These are phyloP conservation scores for Mionectes olivaceus DNA, from an alignment of 2,797 vertebrate species.

Conservation along the genomic window DNA sequence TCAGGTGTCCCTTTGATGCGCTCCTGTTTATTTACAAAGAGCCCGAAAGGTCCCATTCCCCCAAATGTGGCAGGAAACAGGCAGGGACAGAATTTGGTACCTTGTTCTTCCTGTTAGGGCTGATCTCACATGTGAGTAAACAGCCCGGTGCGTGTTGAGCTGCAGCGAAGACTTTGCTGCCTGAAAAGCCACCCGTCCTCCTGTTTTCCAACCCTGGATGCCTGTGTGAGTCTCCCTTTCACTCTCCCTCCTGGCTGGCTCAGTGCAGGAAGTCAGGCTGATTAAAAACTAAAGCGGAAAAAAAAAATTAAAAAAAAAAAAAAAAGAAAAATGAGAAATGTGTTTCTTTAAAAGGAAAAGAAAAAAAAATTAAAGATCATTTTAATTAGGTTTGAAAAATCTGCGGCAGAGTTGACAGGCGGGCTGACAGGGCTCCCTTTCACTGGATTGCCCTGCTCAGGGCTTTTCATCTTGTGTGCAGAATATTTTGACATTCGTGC, in stretches of 20 bases:
- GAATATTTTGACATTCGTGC: conserved; percentile 72
- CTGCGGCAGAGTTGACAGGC: conserved; percentile 12
- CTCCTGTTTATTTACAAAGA: conserved; percentile 61
- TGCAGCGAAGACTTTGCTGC: neutral
- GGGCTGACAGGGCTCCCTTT: conserved; percentile 67
- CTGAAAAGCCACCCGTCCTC: neutral
- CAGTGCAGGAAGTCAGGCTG: conserved; percentile 39
- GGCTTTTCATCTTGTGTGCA: conserved; percentile 33
- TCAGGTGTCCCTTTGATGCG: conserved; percentile 61
- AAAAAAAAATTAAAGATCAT: conserved; percentile 45
- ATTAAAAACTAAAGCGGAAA: neutral
- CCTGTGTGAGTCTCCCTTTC: neutral
- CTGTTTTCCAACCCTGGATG: neutral
- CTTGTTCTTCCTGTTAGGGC: conserved; percentile 39
- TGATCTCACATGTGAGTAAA: conserved; percentile 21
- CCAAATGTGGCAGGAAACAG: conserved; percentile 55
- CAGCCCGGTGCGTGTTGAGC: neutral
- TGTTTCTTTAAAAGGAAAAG: conserved; percentile 9
- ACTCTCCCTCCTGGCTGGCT: conserved; percentile 6
- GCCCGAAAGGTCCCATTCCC: conserved; percentile 39
- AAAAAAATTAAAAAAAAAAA: neutral
- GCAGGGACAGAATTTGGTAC: conserved; percentile 41
- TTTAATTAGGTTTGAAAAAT: conserved; percentile 74
- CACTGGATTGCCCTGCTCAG: neutral
- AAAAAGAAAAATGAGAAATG: neutral